phyloP scores from a whole-genome alignment of 2,113 vertebrate genomes.

The Sitta europaea region DNA sequence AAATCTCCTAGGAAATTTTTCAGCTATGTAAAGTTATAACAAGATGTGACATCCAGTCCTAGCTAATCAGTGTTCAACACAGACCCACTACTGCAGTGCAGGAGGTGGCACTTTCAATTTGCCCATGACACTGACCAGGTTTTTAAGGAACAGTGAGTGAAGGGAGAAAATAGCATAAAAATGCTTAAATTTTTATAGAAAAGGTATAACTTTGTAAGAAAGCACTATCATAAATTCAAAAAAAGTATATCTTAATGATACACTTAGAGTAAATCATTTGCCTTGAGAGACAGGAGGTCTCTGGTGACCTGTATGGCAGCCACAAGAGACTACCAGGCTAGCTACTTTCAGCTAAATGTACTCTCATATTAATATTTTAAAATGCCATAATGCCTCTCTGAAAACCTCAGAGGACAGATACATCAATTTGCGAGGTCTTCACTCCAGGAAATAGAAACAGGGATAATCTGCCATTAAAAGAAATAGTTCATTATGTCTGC shows the following conservation, averaged over 20 bases:
- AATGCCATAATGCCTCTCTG: conserved; percentile 96
- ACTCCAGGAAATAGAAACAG: conserved; percentile 90
- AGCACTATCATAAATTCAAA: conserved; percentile 79
- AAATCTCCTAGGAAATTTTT: conserved; percentile 73
- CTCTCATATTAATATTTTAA: conserved; percentile 99
- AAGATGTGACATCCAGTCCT: conserved; percentile 88
- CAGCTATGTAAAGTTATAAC: conserved; percentile 81
- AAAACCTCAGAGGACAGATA: conserved; percentile 92
- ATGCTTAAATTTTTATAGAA: conserved; percentile 82
- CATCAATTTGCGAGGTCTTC: conserved; percentile 96
- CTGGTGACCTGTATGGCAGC: conserved; percentile 89
- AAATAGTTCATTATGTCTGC: conserved; percentile 90
- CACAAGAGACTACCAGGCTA: conserved; percentile 89
- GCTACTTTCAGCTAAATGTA: conserved; percentile 98
- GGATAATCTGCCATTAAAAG: conserved; percentile 92
- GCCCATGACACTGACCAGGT: conserved; percentile 70
- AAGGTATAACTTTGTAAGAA: conserved; percentile 79
- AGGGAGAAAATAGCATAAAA: conserved; percentile 71
- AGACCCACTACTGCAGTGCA: conserved; percentile 50
- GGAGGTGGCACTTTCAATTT: conserved; percentile 68
- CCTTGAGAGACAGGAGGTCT: conserved; percentile 88
- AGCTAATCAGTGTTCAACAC: conserved; percentile 82
- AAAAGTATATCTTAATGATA: conserved; percentile 91
- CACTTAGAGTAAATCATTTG: conserved; percentile 95
- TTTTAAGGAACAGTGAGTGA: conserved; percentile 69